phyloP scores from a whole-genome alignment of 2,888 invertebrate species.

The Drepana falcataria region DNA sequence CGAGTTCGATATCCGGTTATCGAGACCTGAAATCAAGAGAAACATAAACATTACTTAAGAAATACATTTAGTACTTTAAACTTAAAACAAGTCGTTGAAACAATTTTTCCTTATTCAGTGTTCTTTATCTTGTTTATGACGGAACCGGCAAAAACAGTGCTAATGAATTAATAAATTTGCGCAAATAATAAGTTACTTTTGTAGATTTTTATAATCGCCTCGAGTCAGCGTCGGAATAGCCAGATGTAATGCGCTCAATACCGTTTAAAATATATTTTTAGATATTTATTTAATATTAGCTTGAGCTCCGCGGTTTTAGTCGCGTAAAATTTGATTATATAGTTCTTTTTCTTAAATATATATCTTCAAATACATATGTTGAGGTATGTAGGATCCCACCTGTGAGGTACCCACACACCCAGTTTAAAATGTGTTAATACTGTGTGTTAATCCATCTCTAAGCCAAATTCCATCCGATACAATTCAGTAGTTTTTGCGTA shows the following conservation, averaged over 20 bases:
- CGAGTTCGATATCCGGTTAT: constrained; percentile 74
- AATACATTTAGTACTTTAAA: too few species aligned
- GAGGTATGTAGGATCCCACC: too few species aligned
- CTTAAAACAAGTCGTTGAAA: background rate
- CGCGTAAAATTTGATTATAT: too few species aligned
- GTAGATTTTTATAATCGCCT: background rate
- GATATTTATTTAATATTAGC: too few species aligned
- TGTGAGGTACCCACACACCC: too few species aligned
- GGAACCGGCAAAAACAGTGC: background rate
- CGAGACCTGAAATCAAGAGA: constrained; percentile 59
- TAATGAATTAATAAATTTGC: background rate
- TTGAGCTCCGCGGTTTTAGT: too few species aligned
- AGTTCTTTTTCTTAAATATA: too few species aligned
- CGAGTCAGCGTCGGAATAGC: background rate
- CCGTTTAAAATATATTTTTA: background rate
- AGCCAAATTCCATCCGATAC: too few species aligned
- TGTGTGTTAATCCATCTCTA: too few species aligned
- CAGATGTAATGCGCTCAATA: background rate
- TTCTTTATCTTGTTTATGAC: background rate
- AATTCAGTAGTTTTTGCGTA: too few species aligned
- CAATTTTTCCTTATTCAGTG: background rate
- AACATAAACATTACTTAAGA: constrained; percentile 6
- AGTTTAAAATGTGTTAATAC: too few species aligned
- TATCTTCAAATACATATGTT: too few species aligned
- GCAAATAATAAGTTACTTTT: background rate